Base-by-base conservation (phyloP, 2,888 invertebrate species). In the Drosophila sordidapex region DNA sequence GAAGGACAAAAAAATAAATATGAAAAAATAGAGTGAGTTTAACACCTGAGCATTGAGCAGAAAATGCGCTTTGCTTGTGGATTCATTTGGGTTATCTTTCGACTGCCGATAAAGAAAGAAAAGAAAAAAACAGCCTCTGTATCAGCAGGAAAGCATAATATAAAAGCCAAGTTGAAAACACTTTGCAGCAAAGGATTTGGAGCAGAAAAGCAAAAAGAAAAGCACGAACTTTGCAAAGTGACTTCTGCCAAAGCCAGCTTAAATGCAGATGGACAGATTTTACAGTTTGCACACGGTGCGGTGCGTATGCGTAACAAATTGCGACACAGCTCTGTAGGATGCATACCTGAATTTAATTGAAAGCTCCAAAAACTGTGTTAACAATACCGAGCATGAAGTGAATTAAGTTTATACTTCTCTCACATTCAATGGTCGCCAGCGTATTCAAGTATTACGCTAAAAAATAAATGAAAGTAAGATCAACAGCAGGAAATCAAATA, bases 131-230 rank as follows among this genome's bases (percentile, higher is more conserved):
- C 48, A 31, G 48, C 60, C 56, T 56, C 62, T 65, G 60, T 51
- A 53, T 56, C 31, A 46, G 54, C 56, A 53, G 43, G 33, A 48
- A 62, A 67, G 68, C 69, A 76, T 70, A 71, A 82, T 73, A 79
- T 76, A 76, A 82, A 89, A 89, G 84, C 82, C 89, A 89, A 85
- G 85, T 82, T 82, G 75, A 76, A 73, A 76, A 76, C 84, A 76
- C 80, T 79, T 62, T 63, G 72, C 61, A 74, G 73, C 71, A 88
- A 87, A 80, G 83, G 85, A 87, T 89, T 85, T 85, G 75, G 68
- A 80, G 82, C 74, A 76, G 80, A 60, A 83, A 89, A 82, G 76
- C 70, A 82, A 87, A 89, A 84, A 79, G 57, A 85, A 75, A 64
- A 74, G 51, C 64, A 69, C 38, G 53, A 80, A 74, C 73, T 70